These are phyloP conservation scores for Eremobia ochroleuca DNA, from an alignment of 2,888 invertebrate species.

Conservation along the genomic window DNA sequence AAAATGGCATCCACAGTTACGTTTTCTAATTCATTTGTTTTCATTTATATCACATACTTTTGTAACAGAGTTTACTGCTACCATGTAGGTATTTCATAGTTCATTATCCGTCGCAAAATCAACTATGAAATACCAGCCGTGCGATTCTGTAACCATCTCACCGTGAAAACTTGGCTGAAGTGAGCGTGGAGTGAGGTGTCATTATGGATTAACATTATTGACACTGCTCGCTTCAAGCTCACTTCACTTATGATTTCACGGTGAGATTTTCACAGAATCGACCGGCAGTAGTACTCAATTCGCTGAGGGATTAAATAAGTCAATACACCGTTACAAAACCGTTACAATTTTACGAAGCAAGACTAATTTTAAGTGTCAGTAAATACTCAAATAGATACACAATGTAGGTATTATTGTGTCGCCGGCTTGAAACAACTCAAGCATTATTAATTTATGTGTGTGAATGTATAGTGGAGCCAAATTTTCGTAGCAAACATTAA, in stretches of 20 bases:
- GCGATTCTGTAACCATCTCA: no score
- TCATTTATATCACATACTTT: not conserved
- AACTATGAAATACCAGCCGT: no score
- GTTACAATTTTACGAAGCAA: slow-evolving; percentile 22
- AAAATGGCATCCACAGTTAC: not conserved
- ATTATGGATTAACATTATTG: no score
- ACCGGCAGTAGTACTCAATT: not conserved
- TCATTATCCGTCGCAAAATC: slow-evolving; percentile 7
- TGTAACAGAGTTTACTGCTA: not conserved
- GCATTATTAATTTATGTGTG: slow-evolving; percentile 50
- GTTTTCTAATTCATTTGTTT: not conserved
- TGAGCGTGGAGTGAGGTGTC: no score
- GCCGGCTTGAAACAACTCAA: slow-evolving; percentile 27
- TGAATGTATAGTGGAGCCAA: slow-evolving; percentile 43
- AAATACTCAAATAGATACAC: slow-evolving; percentile 26
- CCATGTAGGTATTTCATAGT: not conserved
- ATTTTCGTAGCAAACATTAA: slow-evolving; percentile 33
- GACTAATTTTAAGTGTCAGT: slow-evolving; percentile 36
- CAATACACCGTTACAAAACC: slow-evolving; percentile 24
- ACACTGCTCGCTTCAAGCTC: no score
- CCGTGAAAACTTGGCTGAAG: no score
- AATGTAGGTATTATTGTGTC: slow-evolving; percentile 7
- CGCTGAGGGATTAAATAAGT: slow-evolving; percentile 2
- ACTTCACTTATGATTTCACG: no score
- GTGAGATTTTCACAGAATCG: no score